Conservation (phyloP, 2,113 vertebrate genomes). For the Upupa epops region DNA sequence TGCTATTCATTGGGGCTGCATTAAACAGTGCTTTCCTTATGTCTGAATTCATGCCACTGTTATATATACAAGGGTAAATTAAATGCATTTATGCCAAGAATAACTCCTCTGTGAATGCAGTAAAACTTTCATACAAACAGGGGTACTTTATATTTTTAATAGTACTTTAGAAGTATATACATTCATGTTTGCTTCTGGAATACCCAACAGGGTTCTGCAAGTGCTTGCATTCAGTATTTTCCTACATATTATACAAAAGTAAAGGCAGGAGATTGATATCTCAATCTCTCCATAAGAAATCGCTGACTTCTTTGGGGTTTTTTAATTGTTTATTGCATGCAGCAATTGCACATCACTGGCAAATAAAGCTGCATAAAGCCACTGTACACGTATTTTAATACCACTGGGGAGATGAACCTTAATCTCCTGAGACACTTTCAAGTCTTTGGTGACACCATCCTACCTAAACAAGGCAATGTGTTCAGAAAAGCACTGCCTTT, state of each 20-base stretch:
- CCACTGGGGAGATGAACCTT: too few relatives aligned
- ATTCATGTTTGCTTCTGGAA: background rate
- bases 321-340: too few relatives aligned
- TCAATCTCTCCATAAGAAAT: background rate
- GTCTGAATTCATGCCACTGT: slow-evolving; percentile 45
- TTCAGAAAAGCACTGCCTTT: too few relatives aligned
- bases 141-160: slow-evolving; percentile 45
- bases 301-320: too few relatives aligned
- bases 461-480: too few relatives aligned
- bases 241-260: slow-evolving; percentile 11
- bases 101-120: slow-evolving; percentile 54
- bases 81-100: slow-evolving; percentile 36
- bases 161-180: background rate
- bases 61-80: slow-evolving; percentile 49
- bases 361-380: too few relatives aligned
- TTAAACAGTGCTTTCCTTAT: slow-evolving; percentile 54
- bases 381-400: too few relatives aligned
- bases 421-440: too few relatives aligned
- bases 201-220: background rate
- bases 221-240: background rate
- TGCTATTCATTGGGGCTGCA: slow-evolving; percentile 16
- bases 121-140: slow-evolving; percentile 7
- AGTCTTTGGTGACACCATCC: too few relatives aligned
- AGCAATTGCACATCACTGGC: too few relatives aligned
- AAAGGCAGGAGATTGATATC: background rate